These are phyloP conservation scores for Empidonax traillii DNA, from an alignment of 2,113 vertebrate species.

Conservation along the genomic window DNA sequence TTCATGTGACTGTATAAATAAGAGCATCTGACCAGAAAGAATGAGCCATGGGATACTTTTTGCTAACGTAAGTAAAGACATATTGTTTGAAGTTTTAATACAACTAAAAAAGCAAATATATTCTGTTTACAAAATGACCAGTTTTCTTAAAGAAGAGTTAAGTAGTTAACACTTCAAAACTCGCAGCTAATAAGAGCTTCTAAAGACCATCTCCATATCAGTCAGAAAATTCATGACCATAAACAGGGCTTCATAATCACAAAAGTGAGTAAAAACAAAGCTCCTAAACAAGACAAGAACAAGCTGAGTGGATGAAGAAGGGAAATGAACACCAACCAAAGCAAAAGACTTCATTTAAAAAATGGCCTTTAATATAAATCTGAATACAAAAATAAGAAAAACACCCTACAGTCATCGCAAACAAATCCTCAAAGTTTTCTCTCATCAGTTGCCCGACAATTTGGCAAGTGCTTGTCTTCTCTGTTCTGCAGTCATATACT, in stretches of 20 bases:
- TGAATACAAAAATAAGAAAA: conserved; percentile 24
- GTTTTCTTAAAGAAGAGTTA: neutral
- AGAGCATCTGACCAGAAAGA: neutral
- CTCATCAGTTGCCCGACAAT: conserved; percentile 75
- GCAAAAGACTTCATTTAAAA: neutral
- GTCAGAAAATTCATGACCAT: neutral
- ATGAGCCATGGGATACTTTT: neutral
- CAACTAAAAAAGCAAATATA: neutral
- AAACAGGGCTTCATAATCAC: neutral
- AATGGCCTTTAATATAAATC: conserved; percentile 32
- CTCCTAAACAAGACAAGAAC: neutral
- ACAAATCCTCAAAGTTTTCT: neutral
- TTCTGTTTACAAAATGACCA: neutral
- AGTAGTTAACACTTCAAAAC: neutral
- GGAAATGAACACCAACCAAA: neutral
- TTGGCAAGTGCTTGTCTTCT: conserved; percentile 82
- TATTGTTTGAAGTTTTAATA: neutral
- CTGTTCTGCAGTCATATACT: conserved; percentile 88
- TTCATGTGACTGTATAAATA: neutral
- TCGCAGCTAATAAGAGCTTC: neutral
- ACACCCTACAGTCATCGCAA: neutral
- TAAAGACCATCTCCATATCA: neutral
- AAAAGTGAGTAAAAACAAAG: neutral
- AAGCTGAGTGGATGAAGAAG: neutral
- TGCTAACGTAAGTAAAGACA: neutral